Base-by-base conservation (phyloP, 2,113 vertebrate species). In the Lepidothrix coronata region DNA sequence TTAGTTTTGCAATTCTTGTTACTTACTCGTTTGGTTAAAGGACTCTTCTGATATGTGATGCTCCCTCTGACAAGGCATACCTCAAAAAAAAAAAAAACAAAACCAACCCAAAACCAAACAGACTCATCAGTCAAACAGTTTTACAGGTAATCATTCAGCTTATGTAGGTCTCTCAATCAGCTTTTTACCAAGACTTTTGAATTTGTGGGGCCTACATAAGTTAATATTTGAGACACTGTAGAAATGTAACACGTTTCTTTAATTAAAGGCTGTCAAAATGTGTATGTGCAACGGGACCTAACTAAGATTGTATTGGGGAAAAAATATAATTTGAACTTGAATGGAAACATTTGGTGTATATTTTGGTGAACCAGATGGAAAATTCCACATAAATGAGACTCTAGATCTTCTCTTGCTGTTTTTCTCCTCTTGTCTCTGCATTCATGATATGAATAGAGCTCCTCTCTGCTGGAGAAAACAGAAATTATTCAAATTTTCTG, bases 231-330 rank as follows among this genome's bases (percentile, higher is more conserved):
- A 89, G 46, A 80, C 27, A 27, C 21, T 31, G 30, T 63, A 51
- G 79, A 94, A 94, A 73, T 63, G 30, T 48, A 90, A 58, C 82
- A 91, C 95, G 80, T 80, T 77, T 88, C 39, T 90, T 73, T 76
- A 85, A 77, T 93, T 94, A 90, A 86, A 86, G 35, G 23, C 63
- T 93, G 35, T 90, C 86, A 93, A 79, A 91, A 80, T 37, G n/a
- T 74, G 3, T 67, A 63, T 59, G 78, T 85, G 31, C n/a, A 73
- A 51, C 3, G 11, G 24, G 30, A 59, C 51, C 51, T 57, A 58
- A 85, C 27, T 61, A 63, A 58, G 37, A 62, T 55, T 2, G 2
- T 30, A 17, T 1, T 68, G 35, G 48, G 41, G 31, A 22, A 31
- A 19, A 81, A 83, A 81, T n/a, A 37, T 35, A 3, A 17, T 83